Evolutionary conservation across 2,113 vertebrate genomes (phyloP), one percentile per base, ranked within the genome.

Genomic region (human (Homo sapiens)): DNA sequence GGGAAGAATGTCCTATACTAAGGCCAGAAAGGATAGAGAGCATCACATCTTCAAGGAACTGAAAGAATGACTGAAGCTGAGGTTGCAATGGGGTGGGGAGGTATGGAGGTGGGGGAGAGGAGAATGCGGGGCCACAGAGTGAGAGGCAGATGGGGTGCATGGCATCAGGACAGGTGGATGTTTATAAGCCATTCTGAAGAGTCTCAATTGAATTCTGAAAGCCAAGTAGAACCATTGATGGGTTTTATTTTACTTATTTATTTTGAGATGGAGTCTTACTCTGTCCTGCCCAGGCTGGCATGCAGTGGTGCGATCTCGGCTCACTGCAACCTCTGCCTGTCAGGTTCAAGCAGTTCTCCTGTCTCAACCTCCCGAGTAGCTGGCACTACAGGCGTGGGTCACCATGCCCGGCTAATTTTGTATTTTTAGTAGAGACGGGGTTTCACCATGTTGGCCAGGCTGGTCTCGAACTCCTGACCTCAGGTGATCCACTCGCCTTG

Each of bases 51-150:
- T 70, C 68, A 30, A 50, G 45, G 5, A 43, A 75, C n/a, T 61
- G 17, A 72, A 55, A 88, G 2, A 27, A 57, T 17, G 76, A 35
- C 2, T 72, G 86, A 64, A 17, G 30, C 30, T 30, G 6, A 2
- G 14, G 48, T 4, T 25, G 23, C 1, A 16, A 10, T 43, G 13
- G n/a, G 22, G 7, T 81, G n/a, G 2, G 10, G 5, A 4, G 12
- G 27, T 4, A 0, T 0, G 3, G 59, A 4, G 12, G n/a, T 6
- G 0, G 0, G 4, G 6, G 6, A 1, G 6, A 1, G n/a, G 7
- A 13, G 8, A 25, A 20, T 1, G 6, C 8, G 32, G 4, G 25
- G 17, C 25, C 68, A 45, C 3, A 8, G 40, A 30, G 35, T 8
- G 52, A 61, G 59, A 73, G 16, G 17, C 2, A 2, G 73, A 20